Percentiles rank a stretch among this genome's conserved stretches.
Evolutionary conservation across 2,888 invertebrate species (phyloP).

Genomic region (Amphipoea lucens): DNA sequence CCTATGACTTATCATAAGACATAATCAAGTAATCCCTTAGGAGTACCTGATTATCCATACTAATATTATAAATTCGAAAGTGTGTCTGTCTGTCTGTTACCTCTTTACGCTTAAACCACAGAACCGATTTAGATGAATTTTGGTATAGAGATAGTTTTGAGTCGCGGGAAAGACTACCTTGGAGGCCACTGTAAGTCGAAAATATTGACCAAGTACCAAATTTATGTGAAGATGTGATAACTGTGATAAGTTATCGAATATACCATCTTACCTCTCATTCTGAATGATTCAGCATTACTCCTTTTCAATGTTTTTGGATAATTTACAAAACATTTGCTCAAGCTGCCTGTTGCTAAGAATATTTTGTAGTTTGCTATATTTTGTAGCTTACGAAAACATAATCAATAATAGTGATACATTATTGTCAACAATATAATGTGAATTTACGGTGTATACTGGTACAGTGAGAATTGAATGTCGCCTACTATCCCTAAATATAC

Average conservation of each 20-base stretch:
- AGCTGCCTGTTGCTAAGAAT: conserved; percentile 1
- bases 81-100: too few species aligned
- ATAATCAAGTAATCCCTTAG: too few species aligned
- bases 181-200: too few species aligned
- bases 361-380: conserved; percentile 9
- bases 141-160: too few species aligned
- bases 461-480: conserved; percentile 56
- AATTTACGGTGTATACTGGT: conserved; percentile 44
- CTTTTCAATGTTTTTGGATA: not conserved
- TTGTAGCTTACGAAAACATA: conserved; percentile 22
- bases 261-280: not conserved
- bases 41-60: too few species aligned
- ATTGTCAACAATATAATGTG: conserved; percentile 30
- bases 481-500: conserved; percentile 57
- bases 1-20: too few species aligned
- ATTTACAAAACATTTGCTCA: conserved; percentile 2
- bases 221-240: not conserved
- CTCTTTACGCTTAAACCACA: too few species aligned
- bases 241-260: not conserved
- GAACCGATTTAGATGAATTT: too few species aligned
- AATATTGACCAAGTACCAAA: not conserved
- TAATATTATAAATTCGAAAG: too few species aligned
- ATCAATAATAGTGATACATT: conserved; percentile 43
- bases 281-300: not conserved
- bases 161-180: too few species aligned